These are phyloP conservation scores for Beris morrisii DNA, from an alignment of 2,888 invertebrate genomes.

Conservation along the genomic window DNA sequence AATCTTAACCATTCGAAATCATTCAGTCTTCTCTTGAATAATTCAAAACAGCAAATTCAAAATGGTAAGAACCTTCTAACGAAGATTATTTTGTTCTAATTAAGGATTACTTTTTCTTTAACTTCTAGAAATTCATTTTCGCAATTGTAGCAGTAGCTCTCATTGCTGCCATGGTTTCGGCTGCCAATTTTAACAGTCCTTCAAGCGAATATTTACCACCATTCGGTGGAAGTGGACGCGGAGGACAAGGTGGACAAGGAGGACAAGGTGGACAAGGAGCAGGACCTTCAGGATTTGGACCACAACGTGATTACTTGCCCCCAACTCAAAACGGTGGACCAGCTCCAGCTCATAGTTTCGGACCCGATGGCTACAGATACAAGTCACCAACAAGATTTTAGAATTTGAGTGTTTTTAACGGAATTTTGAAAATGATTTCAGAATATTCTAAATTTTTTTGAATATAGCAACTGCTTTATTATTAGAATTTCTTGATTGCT, in stretches of 20 bases:
- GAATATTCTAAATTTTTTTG: no score
- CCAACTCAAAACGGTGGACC: slow-evolving; percentile 12
- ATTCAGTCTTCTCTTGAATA: no score
- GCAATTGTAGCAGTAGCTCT: slow-evolving; percentile 19
- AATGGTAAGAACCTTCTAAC: no score
- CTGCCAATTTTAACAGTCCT: slow-evolving; percentile 13
- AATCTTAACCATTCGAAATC: no score
- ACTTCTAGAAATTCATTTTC: slow-evolving; percentile 13
- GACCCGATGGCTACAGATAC: slow-evolving; percentile 23
- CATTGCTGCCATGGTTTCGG: slow-evolving; percentile 7
- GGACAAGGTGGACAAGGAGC: no score
- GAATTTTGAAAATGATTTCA: not conserved
- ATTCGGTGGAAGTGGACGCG: not conserved
- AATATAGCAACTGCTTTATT: no score
- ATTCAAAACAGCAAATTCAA: no score
- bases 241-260: not conserved
- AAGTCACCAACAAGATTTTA: slow-evolving; percentile 5
- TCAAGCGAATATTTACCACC: slow-evolving; percentile 20
- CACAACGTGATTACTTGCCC: slow-evolving; percentile 14
- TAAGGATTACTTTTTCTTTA: no score
- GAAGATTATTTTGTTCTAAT: no score
- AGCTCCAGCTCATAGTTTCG: slow-evolving; percentile 19
- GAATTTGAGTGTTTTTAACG: not conserved
- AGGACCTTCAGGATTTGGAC: slow-evolving; percentile 1
- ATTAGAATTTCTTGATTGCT: no score